Base-by-base conservation (phyloP, 2,113 vertebrate species). In the Acinonyx jubatus region DNA sequence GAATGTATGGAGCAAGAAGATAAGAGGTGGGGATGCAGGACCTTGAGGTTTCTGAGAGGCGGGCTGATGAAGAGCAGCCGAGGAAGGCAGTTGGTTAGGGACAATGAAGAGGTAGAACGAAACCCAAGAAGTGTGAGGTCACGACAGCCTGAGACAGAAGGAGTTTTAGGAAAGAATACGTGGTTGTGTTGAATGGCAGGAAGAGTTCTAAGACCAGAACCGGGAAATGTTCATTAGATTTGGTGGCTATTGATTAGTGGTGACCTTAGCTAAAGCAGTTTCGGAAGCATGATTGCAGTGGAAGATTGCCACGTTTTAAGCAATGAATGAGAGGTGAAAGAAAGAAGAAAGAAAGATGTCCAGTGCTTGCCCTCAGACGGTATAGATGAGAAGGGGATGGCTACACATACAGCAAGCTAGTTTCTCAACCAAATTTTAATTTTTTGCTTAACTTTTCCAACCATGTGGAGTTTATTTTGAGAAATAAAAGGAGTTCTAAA, bases 381-480 rank as follows among this genome's bases (percentile, higher is more conserved):
- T 4, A 25, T 6, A 63, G 55, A 41, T 4, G 16, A 31, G 23
- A n/a, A 19, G 21, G 0, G 3, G 2, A 13, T 27, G 48, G 45
- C 15, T 23, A 9, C 2, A 19, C 4, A 4, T 0, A 79, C 23
- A 45, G 61, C 31, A 23, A 5, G 85, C 45, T 29, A 19, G 4
- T 82, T 95, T 96, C 73, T 19, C 52, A 50, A 48, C 2, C 8
- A 14, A 65, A 38, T 50, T 92, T 91, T 80, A 13, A 78, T 61
- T 89, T 89, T 79, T 41, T 41, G 48, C 31, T 61, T 94, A 50
- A 38, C 31, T 94, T 96, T 50, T 76, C 69, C 93, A 96, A 78
- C 5, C 61, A 63, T 8, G 48, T 38, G 66, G 38, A 78, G 29
- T 55, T 89, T 74, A 57, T 80, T 68, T 91, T 52, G 76, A 41